A percentile compares a stretch with the other conserved stretches of the same genome.
Conservation (phyloP, 2,113 vertebrate species). For the Ammodytes dubius region DNA sequence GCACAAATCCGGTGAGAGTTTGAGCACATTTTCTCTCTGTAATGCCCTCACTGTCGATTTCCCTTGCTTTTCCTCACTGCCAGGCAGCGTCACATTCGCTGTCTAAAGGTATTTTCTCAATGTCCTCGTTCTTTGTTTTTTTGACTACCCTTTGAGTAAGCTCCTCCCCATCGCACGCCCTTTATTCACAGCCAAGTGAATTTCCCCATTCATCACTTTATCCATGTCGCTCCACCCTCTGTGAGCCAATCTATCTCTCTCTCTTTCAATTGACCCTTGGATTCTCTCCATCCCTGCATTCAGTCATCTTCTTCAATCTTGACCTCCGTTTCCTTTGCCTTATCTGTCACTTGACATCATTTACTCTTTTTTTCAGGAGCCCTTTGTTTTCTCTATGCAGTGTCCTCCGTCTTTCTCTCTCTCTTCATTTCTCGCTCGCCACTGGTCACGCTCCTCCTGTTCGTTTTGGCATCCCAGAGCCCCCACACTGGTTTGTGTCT, state of each 20-base stretch:
- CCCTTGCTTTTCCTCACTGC: not conserved
- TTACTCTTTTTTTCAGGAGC: conserved; percentile 48
- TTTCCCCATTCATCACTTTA: conserved; percentile 58
- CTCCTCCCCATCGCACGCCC: conserved; percentile 28
- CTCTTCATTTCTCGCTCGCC: conserved; percentile 44
- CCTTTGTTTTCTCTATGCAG: conserved; percentile 61
- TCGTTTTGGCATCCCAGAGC: conserved; percentile 52
- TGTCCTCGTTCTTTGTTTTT: conserved; percentile 56
- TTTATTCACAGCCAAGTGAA: conserved; percentile 48
- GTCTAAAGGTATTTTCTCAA: conserved; percentile 38
- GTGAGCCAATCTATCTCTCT: conserved; percentile 11
- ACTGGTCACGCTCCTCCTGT: conserved; percentile 45
- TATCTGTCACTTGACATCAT: conserved; percentile 67
- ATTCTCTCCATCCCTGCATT: conserved; percentile 30
- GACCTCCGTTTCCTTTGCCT: conserved; percentile 46
- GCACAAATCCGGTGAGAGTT: conserved; percentile 45
- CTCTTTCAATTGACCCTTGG: conserved; percentile 34
- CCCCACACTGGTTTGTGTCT: conserved; percentile 59
- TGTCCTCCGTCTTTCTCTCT: conserved; percentile 30
- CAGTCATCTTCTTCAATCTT: conserved; percentile 34
- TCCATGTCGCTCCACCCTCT: conserved; percentile 15
- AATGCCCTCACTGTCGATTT: conserved; percentile 7
- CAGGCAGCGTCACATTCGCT: conserved; percentile 40
- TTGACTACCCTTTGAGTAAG: conserved; percentile 50
- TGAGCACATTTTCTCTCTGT: conserved; percentile 25